Conservation (phyloP, 2,797 vertebrate genomes). For the Lagodon rhomboides region DNA sequence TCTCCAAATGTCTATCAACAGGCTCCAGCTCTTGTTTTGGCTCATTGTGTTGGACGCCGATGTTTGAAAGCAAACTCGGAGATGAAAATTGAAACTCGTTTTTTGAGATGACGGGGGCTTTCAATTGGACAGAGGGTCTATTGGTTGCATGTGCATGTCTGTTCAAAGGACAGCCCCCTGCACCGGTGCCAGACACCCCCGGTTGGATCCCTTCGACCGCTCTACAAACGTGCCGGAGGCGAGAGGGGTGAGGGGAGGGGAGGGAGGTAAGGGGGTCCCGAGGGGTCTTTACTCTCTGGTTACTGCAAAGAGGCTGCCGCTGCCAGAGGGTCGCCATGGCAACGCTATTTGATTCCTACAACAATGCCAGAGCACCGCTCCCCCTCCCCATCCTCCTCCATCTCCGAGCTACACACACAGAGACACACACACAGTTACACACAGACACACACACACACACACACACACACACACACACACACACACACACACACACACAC, state of each 20-base stretch:
- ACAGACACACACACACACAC: conserved; percentile 47
- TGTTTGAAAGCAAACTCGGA: conserved; percentile 62
- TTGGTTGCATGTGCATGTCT: conserved; percentile 30
- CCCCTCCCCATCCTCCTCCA: conserved; percentile 41
- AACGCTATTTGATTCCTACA: conserved; percentile 88
- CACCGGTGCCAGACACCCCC: conserved; percentile 47
- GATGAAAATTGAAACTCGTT: conserved; percentile 59
- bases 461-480: conserved; percentile 35
- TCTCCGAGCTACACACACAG: conserved; percentile 46
- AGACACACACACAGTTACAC: conserved; percentile 27
- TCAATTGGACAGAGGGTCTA: conserved; percentile 28
- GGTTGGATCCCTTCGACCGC: conserved; percentile 57
- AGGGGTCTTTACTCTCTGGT: conserved; percentile 84
- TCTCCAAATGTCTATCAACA: conserved; percentile 71
- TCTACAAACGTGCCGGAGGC: conserved; percentile 71
- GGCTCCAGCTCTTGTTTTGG: conserved; percentile 70
- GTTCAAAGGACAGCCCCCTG: conserved; percentile 45
- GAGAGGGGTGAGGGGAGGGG: conserved; percentile 55
- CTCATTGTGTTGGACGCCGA: conserved; percentile 66
- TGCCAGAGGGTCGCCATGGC: conserved; percentile 85
- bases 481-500: conserved; percentile 40
- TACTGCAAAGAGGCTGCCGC: conserved; percentile 84
- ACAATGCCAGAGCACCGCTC: conserved; percentile 81
- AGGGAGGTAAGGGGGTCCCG: conserved; percentile 72
- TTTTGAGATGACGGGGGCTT: conserved; percentile 36